These are phyloP conservation scores for Sarcophaga peregrina DNA, from an alignment of 1,140 invertebrate species.

Conservation along the genomic window DNA sequence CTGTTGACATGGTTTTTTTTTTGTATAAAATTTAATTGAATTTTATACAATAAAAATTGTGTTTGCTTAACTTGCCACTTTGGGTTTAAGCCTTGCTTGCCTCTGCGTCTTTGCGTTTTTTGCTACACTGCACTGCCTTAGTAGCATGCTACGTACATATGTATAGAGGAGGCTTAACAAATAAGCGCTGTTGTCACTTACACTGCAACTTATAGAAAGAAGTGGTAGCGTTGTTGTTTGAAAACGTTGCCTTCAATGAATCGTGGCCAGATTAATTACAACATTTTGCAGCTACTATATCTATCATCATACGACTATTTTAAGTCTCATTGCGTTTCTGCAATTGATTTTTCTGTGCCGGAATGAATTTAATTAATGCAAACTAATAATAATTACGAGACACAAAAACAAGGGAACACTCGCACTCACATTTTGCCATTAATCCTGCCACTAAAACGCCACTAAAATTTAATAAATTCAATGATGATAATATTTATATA, in stretches of 20 bases:
- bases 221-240: neutral
- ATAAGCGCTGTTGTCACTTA: neutral
- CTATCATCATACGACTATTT: neutral
- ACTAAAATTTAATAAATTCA: neutral
- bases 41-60: constrained; percentile 38
- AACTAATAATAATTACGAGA: neutral
- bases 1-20: constrained; percentile 21
- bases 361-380: constrained; percentile 8
- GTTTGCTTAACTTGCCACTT: constrained; percentile 41
- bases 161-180: neutral
- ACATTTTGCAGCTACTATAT: neutral
- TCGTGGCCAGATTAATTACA: constrained; percentile 41
- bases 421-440: neutral
- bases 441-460: constrained; percentile 29
- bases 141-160: neutral
- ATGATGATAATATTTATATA: neutral
- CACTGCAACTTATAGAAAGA: neutral
- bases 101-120: no score
- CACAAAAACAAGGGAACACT: neutral
- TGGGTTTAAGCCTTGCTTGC: neutral
- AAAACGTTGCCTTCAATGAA: constrained; percentile 32
- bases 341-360: constrained; percentile 2
- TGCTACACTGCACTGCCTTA: neutral
- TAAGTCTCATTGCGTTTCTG: neutral
- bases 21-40: constrained; percentile 40